Base-by-base conservation (phyloP, 1,140 invertebrate species). In the Melipona quadrifasciata region DNA sequence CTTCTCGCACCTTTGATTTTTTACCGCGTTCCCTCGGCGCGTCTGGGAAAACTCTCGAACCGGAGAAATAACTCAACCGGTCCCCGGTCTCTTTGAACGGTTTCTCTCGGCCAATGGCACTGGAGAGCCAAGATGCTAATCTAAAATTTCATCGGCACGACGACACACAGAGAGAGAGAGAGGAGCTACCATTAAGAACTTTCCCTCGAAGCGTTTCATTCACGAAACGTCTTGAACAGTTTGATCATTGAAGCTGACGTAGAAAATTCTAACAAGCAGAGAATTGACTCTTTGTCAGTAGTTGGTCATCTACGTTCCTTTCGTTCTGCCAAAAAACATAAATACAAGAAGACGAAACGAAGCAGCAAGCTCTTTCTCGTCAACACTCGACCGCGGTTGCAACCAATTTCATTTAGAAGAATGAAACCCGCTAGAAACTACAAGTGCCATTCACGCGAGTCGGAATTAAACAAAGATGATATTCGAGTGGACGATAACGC, bases 1-100 rank as follows among this genome's bases (percentile, higher is more conserved):
- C n/a, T 76, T 57, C 80, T 82, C 57, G 72, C 77, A 71, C 80
- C 76, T 79, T 53, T 19, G 55, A 88, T 34, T 73, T 85, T 70
- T 87, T 75, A 80, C 64, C 70, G 81, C 70, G 77, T 51, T 11
- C 39, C 12, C 58, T 16, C 16, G 14, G 0, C 5, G 24, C 8
- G 39, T 72, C 27, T 61, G n/a, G 61, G 71, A 72, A 58, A 70
- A 65, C 27, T 58, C 51, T 47, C 39, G 39, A 31, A 61, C 67
- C 39, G 39, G 39, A 53, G 55, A 82, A 87, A 86, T 87, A 80
- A 67, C 65, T 47, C 31, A 27, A 39, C 58, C n/a, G 51, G 72
- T 57, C 5, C 16, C 24, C 39, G 39, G 39, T 47, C 11, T 4
- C 34, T 39, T 31, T 65, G 64, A 65, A 65, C 27, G 27, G 1